Conservation (phyloP, 2,888 invertebrate species). For the Stenotaenia linearis region DNA sequence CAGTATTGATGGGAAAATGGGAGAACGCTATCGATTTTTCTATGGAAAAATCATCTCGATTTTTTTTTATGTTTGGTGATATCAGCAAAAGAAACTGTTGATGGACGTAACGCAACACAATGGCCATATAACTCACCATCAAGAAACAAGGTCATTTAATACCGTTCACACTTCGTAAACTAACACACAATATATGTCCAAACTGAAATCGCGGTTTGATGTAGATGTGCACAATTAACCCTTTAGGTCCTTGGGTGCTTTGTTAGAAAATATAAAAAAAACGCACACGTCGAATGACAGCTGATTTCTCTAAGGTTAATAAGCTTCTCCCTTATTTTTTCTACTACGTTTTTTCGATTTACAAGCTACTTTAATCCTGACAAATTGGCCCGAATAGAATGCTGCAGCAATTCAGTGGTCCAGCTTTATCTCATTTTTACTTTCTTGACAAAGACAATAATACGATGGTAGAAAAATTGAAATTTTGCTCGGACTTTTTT, state of each 20-base stretch:
- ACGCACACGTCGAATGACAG: not conserved
- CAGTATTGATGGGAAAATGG: not conserved
- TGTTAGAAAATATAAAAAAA: not conserved
- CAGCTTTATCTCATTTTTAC: not conserved
- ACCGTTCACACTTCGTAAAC: constrained; percentile 4
- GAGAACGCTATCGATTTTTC: not conserved
- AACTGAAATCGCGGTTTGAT: not conserved
- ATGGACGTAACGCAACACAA: not conserved
- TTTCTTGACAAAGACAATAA: not conserved
- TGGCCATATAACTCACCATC: not conserved
- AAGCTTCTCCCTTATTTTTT: not conserved
- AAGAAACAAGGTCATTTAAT: not conserved
- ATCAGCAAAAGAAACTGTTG: constrained; percentile 12
- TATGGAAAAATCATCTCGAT: not conserved
- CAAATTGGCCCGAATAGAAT: constrained; percentile 1
- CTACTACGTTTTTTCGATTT: not conserved
- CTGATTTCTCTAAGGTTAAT: constrained; percentile 5
- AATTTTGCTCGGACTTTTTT: not conserved
- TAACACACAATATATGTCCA: constrained; percentile 4
- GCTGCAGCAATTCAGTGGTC: not conserved
- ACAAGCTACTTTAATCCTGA: constrained; percentile 12
- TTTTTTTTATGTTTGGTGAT: not conserved
- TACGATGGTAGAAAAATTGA: not conserved
- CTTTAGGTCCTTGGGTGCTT: not conserved
- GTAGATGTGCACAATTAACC: not conserved